Conservation (phyloP, 2,888 invertebrate genomes). For the Clivina fossor region DNA sequence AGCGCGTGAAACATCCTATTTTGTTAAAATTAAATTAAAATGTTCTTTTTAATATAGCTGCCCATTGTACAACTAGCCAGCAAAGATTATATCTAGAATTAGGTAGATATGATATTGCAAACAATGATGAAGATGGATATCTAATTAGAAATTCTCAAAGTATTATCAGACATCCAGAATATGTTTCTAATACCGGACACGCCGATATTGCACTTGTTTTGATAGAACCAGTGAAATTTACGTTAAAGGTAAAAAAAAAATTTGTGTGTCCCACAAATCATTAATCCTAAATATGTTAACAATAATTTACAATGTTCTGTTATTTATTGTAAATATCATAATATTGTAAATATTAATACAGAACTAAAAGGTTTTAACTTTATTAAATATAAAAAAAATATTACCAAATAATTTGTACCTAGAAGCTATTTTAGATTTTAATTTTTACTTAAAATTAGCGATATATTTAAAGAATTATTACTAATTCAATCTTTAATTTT, state of each 20-base stretch:
- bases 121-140: constrained; percentile 5
- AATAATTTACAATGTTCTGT: too few relatives aligned
- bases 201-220: constrained; percentile 13
- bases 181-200: constrained; percentile 2
- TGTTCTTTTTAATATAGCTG: constrained; percentile 7
- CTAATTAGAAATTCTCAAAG: background rate
- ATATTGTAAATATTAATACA: too few relatives aligned
- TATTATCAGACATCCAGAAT: constrained; percentile 14
- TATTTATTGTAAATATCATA: too few relatives aligned
- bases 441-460: too few relatives aligned
- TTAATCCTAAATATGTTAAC: too few relatives aligned
- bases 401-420: too few relatives aligned
- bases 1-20: background rate
- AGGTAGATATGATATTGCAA: constrained; percentile 9
- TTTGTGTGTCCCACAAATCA: too few relatives aligned
- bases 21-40: background rate
- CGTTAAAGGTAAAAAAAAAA: constrained; percentile 3
- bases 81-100: constrained; percentile 6
- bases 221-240: constrained; percentile 3
- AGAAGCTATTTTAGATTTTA: too few relatives aligned
- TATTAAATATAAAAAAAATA: too few relatives aligned
- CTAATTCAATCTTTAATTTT: too few relatives aligned
- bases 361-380: too few relatives aligned
- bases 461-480: too few relatives aligned
- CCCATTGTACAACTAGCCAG: constrained; percentile 18